Base-by-base conservation (phyloP, 2,113 vertebrate genomes). In the Etia nguti region DNA sequence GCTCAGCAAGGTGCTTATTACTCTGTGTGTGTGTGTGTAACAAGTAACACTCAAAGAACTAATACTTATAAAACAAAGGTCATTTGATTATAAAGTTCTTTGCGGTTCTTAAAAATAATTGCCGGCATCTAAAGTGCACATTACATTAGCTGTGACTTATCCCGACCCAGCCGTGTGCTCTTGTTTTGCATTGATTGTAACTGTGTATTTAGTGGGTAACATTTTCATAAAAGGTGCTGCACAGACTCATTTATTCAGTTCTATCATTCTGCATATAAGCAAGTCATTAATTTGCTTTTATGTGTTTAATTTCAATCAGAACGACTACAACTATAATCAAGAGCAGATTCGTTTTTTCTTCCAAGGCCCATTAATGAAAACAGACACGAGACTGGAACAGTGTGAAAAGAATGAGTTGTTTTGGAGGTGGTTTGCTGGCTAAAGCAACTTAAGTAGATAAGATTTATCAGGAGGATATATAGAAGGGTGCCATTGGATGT, bases 381-480 rank as follows among this genome's bases (percentile, higher is more conserved):
- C 15, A 11, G 68, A 0, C 36, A 2, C n/a, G 5, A 43, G 12
- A 2, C n/a, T 1, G 1, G 38, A 68, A 7, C 34, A 68, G 34
- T 36, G 2, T 68, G 36, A 68, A 15, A 36, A 22, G 20, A 38
- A 41, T 4, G 11, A 38, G 60, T 12, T 22, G 20, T 12, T 24
- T 15, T 0, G n/a, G n/a, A 29, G 41, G 15, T 18, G 6, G 15
- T 1, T 0, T 2, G 22, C 68, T 46, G 38, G 38, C 13, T 46
- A 73, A 46, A 73, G 2, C 68, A 73, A 26, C 22, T 18, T 18
- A 70, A 43, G 13, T 70, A 15, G 15, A 9, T 24, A 43, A 0
- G 60, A 70, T 43, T 9, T 43, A 15, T 15, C 62, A 68, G 62
- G 12, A 22, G 34, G 62, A 43, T 0, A 6, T 20, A 4, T 4